Evolutionary conservation across 2,113 vertebrate genomes (phyloP).

Genomic region (Microtus ochrogaster): DNA sequence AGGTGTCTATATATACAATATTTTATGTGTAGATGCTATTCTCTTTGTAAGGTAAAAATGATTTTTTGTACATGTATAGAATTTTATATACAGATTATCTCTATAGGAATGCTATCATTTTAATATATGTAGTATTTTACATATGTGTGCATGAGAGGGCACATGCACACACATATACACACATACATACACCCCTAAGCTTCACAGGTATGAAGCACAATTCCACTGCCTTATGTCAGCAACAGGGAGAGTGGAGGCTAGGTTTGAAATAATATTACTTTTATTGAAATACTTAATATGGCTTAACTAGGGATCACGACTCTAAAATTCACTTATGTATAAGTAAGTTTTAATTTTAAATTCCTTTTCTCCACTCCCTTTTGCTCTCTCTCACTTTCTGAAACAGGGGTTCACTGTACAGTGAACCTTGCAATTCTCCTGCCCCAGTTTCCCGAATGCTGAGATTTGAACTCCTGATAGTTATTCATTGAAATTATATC

Average conservation of each 20-base stretch:
- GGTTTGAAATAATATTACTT: not conserved
- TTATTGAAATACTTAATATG: not conserved
- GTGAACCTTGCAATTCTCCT: not conserved
- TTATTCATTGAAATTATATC: not conserved
- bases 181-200: no score
- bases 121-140: not conserved
- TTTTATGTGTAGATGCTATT: not conserved
- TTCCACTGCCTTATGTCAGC: not conserved
- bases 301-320: not conserved
- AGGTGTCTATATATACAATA: not conserved
- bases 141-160: no score
- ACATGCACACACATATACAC: not conserved
- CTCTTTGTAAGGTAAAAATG: not conserved
- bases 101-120: not conserved
- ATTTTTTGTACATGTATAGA: not conserved
- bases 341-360: not conserved
- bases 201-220: not conserved
- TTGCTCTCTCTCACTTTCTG: not conserved
- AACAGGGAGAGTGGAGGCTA: not conserved
- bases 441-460: not conserved
- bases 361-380: not conserved
- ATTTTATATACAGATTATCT: not conserved
- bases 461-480: not conserved
- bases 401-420: not conserved
- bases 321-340: not conserved